These are phyloP conservation scores for Prenolepis imparis DNA, from an alignment of 2,888 invertebrate genomes.

Conservation along the genomic window DNA sequence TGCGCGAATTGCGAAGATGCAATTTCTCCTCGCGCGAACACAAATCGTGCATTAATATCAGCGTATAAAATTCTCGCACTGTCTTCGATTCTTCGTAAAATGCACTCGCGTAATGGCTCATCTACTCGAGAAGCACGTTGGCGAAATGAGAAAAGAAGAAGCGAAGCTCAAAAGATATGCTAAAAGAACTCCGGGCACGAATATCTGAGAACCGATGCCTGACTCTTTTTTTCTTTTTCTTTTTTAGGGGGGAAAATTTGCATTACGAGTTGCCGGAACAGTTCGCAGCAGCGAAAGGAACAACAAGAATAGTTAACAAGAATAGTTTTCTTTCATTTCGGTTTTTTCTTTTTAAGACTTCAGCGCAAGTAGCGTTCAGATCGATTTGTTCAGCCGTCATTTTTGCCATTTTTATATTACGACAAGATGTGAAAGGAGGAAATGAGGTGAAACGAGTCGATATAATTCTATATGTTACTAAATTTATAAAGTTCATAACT, in stretches of 20 bases:
- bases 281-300: conserved; percentile 43
- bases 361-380: conserved; percentile 5
- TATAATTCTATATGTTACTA: neutral
- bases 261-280: conserved; percentile 41
- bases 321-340: conserved; percentile 44
- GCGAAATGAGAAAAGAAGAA: neutral
- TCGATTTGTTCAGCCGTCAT: conserved; percentile 47
- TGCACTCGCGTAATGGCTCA: conserved; percentile 27
- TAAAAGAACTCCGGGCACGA: conserved; percentile 29
- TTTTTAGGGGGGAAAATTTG: conserved; percentile 33
- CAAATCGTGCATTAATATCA: neutral
- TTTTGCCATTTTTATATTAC: conserved; percentile 8
- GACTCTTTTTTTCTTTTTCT: conserved; percentile 6
- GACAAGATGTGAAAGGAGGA: neutral
- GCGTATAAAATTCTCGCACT: neutral
- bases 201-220: conserved; percentile 21
- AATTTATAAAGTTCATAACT: neutral
- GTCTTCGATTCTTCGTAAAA: conserved; percentile 28
- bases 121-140: conserved; percentile 22
- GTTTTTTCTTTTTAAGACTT: conserved; percentile 21
- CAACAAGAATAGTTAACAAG: conserved; percentile 51
- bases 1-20: neutral
- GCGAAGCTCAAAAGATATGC: conserved; percentile 2
- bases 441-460: conserved; percentile 21
- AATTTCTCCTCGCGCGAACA: neutral